Conservation (phyloP, 2,113 vertebrate genomes). For the Corythaeola cristata region DNA sequence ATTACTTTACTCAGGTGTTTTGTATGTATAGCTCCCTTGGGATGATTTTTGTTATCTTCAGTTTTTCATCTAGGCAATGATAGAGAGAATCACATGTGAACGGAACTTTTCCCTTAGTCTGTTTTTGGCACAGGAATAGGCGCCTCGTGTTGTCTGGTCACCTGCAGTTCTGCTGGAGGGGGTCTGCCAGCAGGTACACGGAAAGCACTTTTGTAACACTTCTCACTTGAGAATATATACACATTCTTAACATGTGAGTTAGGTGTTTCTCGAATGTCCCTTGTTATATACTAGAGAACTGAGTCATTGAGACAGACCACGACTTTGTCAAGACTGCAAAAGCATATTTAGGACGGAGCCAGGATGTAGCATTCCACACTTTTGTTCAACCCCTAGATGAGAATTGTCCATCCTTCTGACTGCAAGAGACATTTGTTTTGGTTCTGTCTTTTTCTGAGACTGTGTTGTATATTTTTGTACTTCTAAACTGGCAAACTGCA, state of each 20-base stretch:
- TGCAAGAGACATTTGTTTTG: not conserved
- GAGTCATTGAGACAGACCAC: not conserved
- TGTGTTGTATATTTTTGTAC: not conserved
- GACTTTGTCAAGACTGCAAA: not conserved
- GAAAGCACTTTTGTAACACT: not conserved
- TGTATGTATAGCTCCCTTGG: not conserved
- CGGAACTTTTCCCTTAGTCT: not conserved
- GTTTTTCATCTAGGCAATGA: not conserved
- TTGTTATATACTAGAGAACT: not conserved
- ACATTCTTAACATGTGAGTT: not conserved
- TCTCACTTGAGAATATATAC: not conserved
- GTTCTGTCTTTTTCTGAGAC: not conserved
- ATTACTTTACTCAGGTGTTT: not conserved
- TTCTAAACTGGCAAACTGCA: not conserved
- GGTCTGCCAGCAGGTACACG: not conserved
- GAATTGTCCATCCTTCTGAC: not conserved
- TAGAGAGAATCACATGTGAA: not conserved
- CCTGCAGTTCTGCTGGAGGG: not conserved
- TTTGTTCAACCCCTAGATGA: not conserved
- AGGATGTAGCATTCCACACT: not conserved
- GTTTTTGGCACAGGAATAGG: not conserved
- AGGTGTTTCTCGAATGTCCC: not conserved
- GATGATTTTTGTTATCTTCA: not conserved
- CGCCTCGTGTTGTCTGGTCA: not conserved
- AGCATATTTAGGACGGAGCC: not conserved